Evolutionary conservation across 2,797 vertebrate genomes (phyloP).

Genomic region (Peromyscus nudipes): DNA sequence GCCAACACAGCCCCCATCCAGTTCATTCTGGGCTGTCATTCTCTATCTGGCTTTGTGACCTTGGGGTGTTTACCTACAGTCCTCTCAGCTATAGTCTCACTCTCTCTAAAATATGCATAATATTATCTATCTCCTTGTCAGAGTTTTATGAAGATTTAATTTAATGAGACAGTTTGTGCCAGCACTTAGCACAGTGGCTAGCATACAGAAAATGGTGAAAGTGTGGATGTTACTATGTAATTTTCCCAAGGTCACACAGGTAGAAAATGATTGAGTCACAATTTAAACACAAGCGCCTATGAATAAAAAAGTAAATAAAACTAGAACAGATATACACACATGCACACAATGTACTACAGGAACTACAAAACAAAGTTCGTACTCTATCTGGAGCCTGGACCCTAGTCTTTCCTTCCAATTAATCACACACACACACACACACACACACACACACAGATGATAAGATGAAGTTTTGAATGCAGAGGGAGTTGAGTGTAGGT

Average conservation of each 20-base stretch:
- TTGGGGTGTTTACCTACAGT: neutral
- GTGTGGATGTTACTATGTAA: neutral
- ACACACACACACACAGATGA: too few species aligned
- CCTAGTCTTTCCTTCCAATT: neutral
- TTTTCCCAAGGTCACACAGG: slow-evolving; percentile 48
- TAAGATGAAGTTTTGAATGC: too few species aligned
- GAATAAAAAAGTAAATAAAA: slow-evolving; percentile 13
- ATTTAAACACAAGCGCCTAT: neutral
- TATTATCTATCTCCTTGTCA: slow-evolving; percentile 33
- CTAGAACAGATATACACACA: neutral
- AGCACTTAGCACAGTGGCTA: slow-evolving; percentile 41
- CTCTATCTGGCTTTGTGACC: neutral
- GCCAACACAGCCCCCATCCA: neutral
- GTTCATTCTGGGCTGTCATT: neutral
- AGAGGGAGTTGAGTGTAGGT: neutral
- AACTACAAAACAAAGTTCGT: neutral
- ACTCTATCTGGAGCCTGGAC: neutral
- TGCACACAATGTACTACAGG: neutral
- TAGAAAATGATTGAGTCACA: slow-evolving; percentile 23
- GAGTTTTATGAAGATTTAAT: slow-evolving; percentile 56
- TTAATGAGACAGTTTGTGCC: slow-evolving; percentile 48
- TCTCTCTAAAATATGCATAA: neutral
- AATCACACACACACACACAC: neutral
- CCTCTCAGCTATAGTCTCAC: neutral
- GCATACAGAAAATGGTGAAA: slow-evolving; percentile 44